phyloP scores from a whole-genome alignment of 1,140 invertebrate genomes.

The Rhopalosiphum padi region DNA sequence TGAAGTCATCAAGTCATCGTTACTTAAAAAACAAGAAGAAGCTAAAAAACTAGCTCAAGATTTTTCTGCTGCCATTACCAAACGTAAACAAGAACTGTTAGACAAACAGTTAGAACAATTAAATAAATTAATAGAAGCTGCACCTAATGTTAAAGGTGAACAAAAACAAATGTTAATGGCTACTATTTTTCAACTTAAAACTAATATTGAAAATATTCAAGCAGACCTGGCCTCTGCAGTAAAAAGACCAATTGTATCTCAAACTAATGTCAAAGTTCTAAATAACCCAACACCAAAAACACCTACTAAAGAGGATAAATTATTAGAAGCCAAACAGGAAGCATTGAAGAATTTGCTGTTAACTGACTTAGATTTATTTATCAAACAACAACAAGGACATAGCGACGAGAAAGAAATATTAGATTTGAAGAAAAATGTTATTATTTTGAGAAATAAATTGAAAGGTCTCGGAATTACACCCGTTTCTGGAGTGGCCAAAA shows the following conservation, averaged over 20 bases:
- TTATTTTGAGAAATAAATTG: conserved; percentile 46
- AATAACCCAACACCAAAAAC: conserved; percentile 23
- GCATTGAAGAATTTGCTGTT: conserved; percentile 41
- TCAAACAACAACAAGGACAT: conserved; percentile 54
- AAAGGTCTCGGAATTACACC: conserved; percentile 42
- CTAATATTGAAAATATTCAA: conserved; percentile 55
- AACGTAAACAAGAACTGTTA: conserved; percentile 78
- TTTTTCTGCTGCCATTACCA: conserved; percentile 71
- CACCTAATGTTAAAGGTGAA: conserved; percentile 69
- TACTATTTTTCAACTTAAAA: conserved; percentile 68
- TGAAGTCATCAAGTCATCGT: conserved; percentile 40
- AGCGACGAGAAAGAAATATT: conserved; percentile 50
- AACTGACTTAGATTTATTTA: conserved; percentile 47
- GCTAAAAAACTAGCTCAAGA: conserved; percentile 53
- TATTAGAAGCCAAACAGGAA: conserved; percentile 52
- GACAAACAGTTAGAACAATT: conserved; percentile 82
- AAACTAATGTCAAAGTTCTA: background rate
- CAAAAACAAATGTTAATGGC: conserved; percentile 74
- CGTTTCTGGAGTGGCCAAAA: background rate
- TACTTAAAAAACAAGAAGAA: conserved; percentile 52
- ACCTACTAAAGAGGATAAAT: conserved; percentile 44
- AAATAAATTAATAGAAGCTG: conserved; percentile 74
- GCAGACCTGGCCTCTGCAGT: conserved; percentile 25
- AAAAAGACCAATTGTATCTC: conserved; percentile 3
- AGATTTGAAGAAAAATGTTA: conserved; percentile 55